phyloP scores from a whole-genome alignment of 2,113 vertebrate species.

The Semnornis frantzii region DNA sequence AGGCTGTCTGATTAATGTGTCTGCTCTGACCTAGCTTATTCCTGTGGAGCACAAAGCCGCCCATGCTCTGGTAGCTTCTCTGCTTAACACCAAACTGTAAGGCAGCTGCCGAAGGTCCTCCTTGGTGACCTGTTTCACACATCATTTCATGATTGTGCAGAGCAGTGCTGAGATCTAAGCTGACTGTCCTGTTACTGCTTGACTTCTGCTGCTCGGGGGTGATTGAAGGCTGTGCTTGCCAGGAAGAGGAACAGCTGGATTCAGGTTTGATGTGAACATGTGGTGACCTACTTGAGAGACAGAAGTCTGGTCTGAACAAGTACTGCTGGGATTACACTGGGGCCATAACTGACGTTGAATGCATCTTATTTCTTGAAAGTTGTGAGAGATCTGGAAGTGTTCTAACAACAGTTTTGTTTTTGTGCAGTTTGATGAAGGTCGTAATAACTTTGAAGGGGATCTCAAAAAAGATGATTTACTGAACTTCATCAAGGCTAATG shows the following conservation, averaged over 20 bases:
- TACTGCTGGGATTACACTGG: not conserved
- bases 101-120: not conserved
- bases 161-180: not conserved
- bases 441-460: constrained; percentile 91
- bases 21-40: accelerated
- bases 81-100: not conserved
- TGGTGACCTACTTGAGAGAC: not conserved
- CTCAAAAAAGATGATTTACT: constrained; percentile 87
- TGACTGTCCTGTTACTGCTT: not conserved
- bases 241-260: not conserved
- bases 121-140: not conserved
- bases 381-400: not conserved
- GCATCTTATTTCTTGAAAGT: not conserved
- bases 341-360: not conserved
- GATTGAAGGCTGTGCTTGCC: not conserved
- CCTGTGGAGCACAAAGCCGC: not conserved
- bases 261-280: not conserved
- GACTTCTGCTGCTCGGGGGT: not conserved
- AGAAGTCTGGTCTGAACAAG: not conserved
- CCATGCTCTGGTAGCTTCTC: not conserved
- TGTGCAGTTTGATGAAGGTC: constrained; percentile 93
- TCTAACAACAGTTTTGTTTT: not conserved
- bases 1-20: not conserved
- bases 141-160: not conserved
- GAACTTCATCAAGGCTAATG: constrained; percentile 92